Base-by-base conservation (phyloP, 2,888 invertebrate species). In the Rhimphoctona megacephalus region DNA sequence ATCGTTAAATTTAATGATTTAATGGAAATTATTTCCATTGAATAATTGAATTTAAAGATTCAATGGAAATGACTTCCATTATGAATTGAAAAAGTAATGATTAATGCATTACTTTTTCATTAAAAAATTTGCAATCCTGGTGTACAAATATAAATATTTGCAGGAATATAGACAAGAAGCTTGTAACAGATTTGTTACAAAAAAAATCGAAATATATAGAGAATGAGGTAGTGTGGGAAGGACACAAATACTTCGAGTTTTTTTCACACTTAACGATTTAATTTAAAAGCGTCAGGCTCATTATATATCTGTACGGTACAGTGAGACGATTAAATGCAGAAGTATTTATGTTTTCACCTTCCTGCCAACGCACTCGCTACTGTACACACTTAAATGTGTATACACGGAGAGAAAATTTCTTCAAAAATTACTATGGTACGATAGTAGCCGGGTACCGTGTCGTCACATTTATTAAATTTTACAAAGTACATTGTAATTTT, bases 321-420 rank as follows among this genome's bases (percentile, higher is more conserved):
- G 39, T 6, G 19, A 8, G 14, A 52, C 25, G 69, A 19, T 4
- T 46, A 64, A 74, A 80, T 64, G 83, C 85, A 80, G 79, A 83
- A 76, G 79, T 83, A 69, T 80, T 85, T 85, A 82, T 73, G 79
- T 85, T 79, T 85, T 85, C 79, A 85, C 82, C 85, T 85, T 79
- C 85, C 79, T 85, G 79, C 79, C 82, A 85, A 85, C 61, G 85
- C 39, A 82, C 82, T 79, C 72, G 72, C 33, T 61, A 73, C 69
- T 54, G 61, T 19, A 36, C 67, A 69, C 61, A 76, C 61, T 43
- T 17, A 8, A 39, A 46, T 14, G 11, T 69, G 9, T 14, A 33
- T 8, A 33, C 36, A n/a, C n/a, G n/a, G n/a, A n/a, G n/a, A n/a
- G n/a, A n/a, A n/a, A n/a, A n/a, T n/a, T n/a, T n/a, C n/a, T n/a